A percentile compares a stretch with the other conserved stretches of the same genome.
Conservation (phyloP, 2,113 vertebrate species). For the Ailurus styani region DNA sequence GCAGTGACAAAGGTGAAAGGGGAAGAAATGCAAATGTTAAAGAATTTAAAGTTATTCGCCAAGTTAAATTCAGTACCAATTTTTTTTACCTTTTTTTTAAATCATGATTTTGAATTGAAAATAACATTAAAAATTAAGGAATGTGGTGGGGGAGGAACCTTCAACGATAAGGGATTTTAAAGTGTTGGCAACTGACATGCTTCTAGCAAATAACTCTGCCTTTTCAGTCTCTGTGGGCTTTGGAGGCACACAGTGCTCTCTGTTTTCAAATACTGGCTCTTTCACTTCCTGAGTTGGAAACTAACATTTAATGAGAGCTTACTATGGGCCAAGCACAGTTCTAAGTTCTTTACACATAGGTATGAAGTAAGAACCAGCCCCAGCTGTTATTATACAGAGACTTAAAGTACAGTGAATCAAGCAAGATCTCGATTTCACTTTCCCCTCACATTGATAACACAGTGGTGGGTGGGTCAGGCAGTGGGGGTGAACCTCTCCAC, state of each 20-base stretch:
- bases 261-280: background rate
- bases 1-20: slow-evolving; percentile 41
- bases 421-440: background rate
- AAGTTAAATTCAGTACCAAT: background rate
- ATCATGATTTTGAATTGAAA: background rate
- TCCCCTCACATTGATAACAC: background rate
- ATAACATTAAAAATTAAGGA: background rate
- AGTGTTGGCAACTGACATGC: background rate
- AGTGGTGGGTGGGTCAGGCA: background rate
- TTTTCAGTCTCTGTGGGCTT: background rate
- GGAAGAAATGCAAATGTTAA: slow-evolving; percentile 52
- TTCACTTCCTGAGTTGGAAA: background rate
- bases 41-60: slow-evolving; percentile 57
- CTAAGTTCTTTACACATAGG: background rate
- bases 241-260: background rate
- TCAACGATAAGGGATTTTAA: background rate
- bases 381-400: background rate
- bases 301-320: background rate
- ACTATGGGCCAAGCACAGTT: background rate
- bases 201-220: background rate
- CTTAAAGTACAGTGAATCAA: background rate
- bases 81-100: background rate
- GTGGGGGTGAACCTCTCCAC: accelerated
- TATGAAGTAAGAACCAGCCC: background rate
- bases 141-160: background rate